A percentile compares a stretch with the other conserved stretches of the same genome.
These are phyloP conservation scores for Patella vulgata DNA, from an alignment of 1,140 invertebrate genomes.

Conservation along the genomic window DNA sequence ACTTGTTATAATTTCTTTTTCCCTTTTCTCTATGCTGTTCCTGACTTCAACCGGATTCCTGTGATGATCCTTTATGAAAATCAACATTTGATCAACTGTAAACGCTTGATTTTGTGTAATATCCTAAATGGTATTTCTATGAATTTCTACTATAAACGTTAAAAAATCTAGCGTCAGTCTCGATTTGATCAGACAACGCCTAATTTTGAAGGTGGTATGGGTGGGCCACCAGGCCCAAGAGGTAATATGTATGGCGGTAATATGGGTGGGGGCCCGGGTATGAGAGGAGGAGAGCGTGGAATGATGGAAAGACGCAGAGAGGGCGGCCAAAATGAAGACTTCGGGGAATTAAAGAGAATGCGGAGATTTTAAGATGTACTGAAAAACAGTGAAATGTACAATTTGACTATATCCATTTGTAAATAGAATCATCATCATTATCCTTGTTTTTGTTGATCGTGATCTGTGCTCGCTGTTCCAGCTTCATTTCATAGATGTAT, in stretches of 20 bases:
- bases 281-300: slow-evolving; percentile 16
- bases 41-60: slow-evolving; percentile 7
- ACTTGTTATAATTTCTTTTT: too few relatives aligned
- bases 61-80: slow-evolving; percentile 1
- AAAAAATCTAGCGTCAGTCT: slow-evolving; percentile 20
- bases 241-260: slow-evolving; percentile 16
- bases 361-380: slow-evolving; percentile 25
- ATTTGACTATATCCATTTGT: too few relatives aligned
- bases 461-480: too few relatives aligned
- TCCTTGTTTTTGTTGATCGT: too few relatives aligned
- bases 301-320: slow-evolving; percentile 31
- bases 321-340: slow-evolving; percentile 24
- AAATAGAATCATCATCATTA: too few relatives aligned
- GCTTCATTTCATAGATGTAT: too few relatives aligned
- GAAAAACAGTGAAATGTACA: too few relatives aligned
- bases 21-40: slow-evolving; percentile 15
- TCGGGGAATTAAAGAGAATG: slow-evolving; percentile 31
- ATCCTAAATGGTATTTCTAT: background rate
- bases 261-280: slow-evolving; percentile 9
- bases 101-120: slow-evolving; percentile 10
- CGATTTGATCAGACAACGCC: slow-evolving; percentile 27
- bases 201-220: slow-evolving; percentile 17
- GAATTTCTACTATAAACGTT: slow-evolving; percentile 3
- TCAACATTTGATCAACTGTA: background rate
- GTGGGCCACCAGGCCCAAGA: slow-evolving; percentile 20